These are phyloP conservation scores for Nylanderia fulva DNA, from an alignment of 1,140 invertebrate species.

Conservation along the genomic window DNA sequence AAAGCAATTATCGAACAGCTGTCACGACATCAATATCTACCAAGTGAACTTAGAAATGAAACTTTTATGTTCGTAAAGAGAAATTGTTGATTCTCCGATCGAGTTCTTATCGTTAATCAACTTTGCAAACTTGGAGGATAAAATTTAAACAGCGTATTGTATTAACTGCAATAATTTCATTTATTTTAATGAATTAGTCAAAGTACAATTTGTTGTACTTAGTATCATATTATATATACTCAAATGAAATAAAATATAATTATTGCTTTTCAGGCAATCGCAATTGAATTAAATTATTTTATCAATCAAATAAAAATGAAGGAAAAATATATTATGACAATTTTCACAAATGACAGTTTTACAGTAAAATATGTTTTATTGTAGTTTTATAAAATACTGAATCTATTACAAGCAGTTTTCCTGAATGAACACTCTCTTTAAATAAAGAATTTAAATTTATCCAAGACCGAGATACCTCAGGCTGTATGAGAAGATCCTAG, in stretches of 20 bases:
- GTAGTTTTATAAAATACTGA: not conserved
- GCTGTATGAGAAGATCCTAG: no score
- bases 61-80: slow-evolving; percentile 40
- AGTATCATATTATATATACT: not conserved
- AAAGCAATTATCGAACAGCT: slow-evolving; percentile 64
- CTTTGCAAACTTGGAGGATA: not conserved
- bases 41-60: slow-evolving; percentile 24
- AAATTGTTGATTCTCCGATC: slow-evolving; percentile 51
- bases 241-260: not conserved
- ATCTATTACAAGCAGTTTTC: not conserved
- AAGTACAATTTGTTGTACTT: slow-evolving; percentile 1
- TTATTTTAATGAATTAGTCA: not conserved
- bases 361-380: not conserved
- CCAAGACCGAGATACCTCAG: slow-evolving; percentile 37
- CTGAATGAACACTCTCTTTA: not conserved
- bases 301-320: not conserved
- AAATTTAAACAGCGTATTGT: slow-evolving; percentile 7
- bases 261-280: not conserved
- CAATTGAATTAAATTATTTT: not conserved
- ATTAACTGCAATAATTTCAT: slow-evolving; percentile 12
- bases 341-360: not conserved
- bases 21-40: slow-evolving; percentile 63
- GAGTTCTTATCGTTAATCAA: slow-evolving; percentile 32
- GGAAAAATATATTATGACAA: not conserved
- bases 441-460: slow-evolving; percentile 21